These are phyloP conservation scores for Caenorhabditis auriculariae DNA, from an alignment of 2,888 invertebrate genomes.

Conservation along the genomic window DNA sequence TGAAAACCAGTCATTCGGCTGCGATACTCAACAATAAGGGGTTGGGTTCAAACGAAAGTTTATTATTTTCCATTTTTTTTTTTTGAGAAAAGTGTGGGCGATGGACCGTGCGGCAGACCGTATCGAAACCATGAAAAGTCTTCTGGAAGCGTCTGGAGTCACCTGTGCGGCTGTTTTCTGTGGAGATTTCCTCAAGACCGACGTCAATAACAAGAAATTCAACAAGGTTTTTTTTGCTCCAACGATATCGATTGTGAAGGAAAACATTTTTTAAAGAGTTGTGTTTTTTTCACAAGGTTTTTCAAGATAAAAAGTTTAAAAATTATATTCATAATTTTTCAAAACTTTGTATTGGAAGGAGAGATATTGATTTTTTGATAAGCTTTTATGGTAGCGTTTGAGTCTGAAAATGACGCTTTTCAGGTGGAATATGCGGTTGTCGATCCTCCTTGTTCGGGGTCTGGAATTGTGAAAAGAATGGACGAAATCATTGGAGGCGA, in stretches of 20 bases:
- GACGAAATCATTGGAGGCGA: slow-evolving; percentile 44
- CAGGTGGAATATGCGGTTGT: slow-evolving; percentile 86
- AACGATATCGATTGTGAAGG: neutral
- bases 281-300: neutral
- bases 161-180: slow-evolving; percentile 74
- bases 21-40: slow-evolving; percentile 79
- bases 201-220: slow-evolving; percentile 67
- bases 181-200: slow-evolving; percentile 76
- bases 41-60: slow-evolving; percentile 56
- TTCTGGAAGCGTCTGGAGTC: slow-evolving; percentile 73
- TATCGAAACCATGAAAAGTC: slow-evolving; percentile 72
- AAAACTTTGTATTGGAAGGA: slow-evolving; percentile 42
- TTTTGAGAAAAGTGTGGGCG: slow-evolving; percentile 73
- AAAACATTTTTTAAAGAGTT: neutral
- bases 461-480: slow-evolving; percentile 71
- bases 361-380: neutral
- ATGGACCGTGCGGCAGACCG: slow-evolving; percentile 77
- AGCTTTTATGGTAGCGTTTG: neutral
- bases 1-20: slow-evolving; percentile 88
- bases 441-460: slow-evolving; percentile 94
- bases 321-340: slow-evolving; percentile 1
- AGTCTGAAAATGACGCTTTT: too few species aligned
- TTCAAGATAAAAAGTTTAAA: neutral
- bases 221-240: slow-evolving; percentile 22
- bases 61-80: neutral